These are phyloP conservation scores for Megaleporinus macrocephalus DNA, from an alignment of 2,113 vertebrate genomes.

Conservation along the genomic window DNA sequence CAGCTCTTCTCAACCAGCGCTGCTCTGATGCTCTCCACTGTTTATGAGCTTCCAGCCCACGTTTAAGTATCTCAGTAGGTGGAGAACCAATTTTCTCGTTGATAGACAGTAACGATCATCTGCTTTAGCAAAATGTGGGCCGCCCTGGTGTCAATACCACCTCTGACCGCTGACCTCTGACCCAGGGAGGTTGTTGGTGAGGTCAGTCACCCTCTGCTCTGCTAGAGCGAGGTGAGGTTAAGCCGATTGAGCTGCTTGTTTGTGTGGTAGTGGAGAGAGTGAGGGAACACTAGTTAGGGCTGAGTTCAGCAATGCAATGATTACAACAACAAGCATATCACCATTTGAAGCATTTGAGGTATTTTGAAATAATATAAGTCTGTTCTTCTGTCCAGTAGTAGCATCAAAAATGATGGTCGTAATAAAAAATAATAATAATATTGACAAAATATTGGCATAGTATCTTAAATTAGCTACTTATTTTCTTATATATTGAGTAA, in stretches of 20 bases:
- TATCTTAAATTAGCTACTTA: too few relatives aligned
- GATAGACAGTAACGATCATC: not conserved
- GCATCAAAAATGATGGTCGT: too few relatives aligned
- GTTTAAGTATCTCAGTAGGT: not conserved
- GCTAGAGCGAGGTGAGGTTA: not conserved
- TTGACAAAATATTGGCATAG: too few relatives aligned
- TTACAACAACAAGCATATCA: too few relatives aligned
- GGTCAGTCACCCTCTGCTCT: not conserved
- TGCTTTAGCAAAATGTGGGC: not conserved
- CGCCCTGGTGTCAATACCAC: not conserved
- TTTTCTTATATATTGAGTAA: too few relatives aligned
- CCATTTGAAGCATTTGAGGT: too few relatives aligned
- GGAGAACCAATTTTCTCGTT: not conserved
- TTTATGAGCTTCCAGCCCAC: not conserved
- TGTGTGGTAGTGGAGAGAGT: constrained; percentile 9
- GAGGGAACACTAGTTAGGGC: not conserved
- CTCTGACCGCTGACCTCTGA: not conserved
- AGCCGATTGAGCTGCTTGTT: not conserved
- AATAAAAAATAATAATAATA: too few relatives aligned
- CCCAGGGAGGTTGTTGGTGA: not conserved
- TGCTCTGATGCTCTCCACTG: not conserved
- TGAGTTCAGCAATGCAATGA: not conserved
- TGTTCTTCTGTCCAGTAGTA: too few relatives aligned
- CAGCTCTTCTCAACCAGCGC: not conserved
- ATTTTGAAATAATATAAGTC: too few relatives aligned